Evolutionary conservation across 2,888 invertebrate species (phyloP).

Genomic region (Arge pagana): DNA sequence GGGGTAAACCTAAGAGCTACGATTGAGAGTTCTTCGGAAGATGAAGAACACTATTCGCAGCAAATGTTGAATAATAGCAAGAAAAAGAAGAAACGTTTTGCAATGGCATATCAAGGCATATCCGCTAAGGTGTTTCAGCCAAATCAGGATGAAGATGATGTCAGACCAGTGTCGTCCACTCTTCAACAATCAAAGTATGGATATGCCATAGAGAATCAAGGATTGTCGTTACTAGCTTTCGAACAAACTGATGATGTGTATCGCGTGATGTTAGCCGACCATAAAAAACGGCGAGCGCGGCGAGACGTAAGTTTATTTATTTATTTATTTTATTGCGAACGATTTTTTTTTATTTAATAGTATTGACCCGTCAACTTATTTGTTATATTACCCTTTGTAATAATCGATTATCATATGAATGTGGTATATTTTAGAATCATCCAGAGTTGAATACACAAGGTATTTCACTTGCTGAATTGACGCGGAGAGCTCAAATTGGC

Average conservation of each 20-base stretch:
- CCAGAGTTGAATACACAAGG: slow-evolving; percentile 78
- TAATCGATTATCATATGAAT: slow-evolving; percentile 9
- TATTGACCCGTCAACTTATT: no score
- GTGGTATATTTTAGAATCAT: slow-evolving; percentile 63
- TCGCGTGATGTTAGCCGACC: slow-evolving; percentile 71
- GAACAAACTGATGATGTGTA: slow-evolving; percentile 69
- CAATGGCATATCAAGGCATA: slow-evolving; percentile 37
- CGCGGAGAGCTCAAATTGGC: slow-evolving; percentile 59
- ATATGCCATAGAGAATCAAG: slow-evolving; percentile 32
- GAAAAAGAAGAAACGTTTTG: slow-evolving; percentile 42
- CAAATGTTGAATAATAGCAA: slow-evolving; percentile 40
- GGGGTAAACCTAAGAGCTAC: slow-evolving; percentile 44
- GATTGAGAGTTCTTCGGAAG: slow-evolving; percentile 50
- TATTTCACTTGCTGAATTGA: slow-evolving; percentile 75
- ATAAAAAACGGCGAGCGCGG: slow-evolving; percentile 72
- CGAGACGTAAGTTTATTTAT: slow-evolving; percentile 65
- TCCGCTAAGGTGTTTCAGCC: slow-evolving; percentile 44
- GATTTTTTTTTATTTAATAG: no score
- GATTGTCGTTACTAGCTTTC: slow-evolving; percentile 57
- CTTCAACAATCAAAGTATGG: slow-evolving; percentile 51
- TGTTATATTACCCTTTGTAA: no score
- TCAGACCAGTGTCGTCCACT: slow-evolving; percentile 54
- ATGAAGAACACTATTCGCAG: slow-evolving; percentile 53
- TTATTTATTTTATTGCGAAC: slow-evolving; percentile 8
- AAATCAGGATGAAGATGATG: slow-evolving; percentile 47